Evolutionary conservation across 2,797 vertebrate genomes (phyloP).

Genomic region (Oryzias dopingdopingensis): DNA sequence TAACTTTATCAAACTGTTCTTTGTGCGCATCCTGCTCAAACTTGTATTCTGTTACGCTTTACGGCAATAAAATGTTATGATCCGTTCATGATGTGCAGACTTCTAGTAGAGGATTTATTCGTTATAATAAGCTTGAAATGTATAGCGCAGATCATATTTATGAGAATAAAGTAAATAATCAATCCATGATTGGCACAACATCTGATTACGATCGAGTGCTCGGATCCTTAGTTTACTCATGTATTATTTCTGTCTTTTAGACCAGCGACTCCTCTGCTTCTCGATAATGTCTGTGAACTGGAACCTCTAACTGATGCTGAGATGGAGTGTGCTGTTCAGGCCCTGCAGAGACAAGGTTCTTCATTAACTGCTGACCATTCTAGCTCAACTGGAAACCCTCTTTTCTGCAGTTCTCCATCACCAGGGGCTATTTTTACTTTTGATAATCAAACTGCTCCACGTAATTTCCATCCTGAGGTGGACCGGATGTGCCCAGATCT

Average conservation of each 20-base stretch:
- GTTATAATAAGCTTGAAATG: no score
- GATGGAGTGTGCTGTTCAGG: constrained; percentile 46
- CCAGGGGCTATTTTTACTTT: constrained; percentile 7
- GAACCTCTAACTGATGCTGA: constrained; percentile 58
- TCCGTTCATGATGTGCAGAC: no score
- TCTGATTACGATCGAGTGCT: background rate
- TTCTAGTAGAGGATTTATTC: no score
- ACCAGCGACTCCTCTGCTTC: constrained; percentile 21
- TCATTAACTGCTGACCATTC: constrained; percentile 15
- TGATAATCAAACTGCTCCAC: constrained; percentile 11
- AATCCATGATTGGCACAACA: no score
- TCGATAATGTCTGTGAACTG: constrained; percentile 49
- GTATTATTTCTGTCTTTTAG: constrained; percentile 16
- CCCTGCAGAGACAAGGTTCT: constrained; percentile 40
- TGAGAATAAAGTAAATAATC: no score
- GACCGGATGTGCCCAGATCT: constrained; percentile 5
- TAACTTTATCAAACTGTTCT: no score
- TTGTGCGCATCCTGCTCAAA: no score
- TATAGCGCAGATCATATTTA: no score
- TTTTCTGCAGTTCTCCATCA: constrained; percentile 9
- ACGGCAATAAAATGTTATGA: no score
- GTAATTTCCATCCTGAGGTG: background rate
- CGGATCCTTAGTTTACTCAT: background rate
- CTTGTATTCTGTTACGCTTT: no score
- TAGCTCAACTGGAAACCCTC: background rate